These are phyloP conservation scores for Myotis pilosus DNA, from an alignment of 2,797 vertebrate genomes.

Conservation along the genomic window DNA sequence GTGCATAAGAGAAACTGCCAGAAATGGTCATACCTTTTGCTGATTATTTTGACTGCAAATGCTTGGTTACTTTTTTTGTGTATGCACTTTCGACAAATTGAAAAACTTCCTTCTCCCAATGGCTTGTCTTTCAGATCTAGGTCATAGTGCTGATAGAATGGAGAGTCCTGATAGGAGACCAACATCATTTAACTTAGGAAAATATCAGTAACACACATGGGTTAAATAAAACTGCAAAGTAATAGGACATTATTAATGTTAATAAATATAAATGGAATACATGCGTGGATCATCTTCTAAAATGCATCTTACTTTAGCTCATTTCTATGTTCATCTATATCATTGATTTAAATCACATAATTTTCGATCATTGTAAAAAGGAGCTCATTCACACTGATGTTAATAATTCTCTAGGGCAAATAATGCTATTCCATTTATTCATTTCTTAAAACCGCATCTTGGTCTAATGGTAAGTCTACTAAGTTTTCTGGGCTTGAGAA, in stretches of 20 bases:
- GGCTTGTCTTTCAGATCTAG: constrained; percentile 95
- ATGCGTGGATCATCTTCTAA: background rate
- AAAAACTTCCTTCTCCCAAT: constrained; percentile 98
- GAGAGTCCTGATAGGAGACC: constrained; percentile 91
- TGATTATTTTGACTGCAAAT: constrained; percentile 98
- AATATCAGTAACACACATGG: constrained; percentile 69
- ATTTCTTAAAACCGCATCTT: background rate
- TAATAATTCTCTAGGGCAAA: background rate
- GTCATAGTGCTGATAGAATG: constrained; percentile 96
- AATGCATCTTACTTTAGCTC: constrained; percentile 51
- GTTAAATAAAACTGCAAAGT: constrained; percentile 69
- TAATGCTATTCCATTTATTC: background rate
- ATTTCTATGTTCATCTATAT: background rate
- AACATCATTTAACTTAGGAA: constrained; percentile 77
- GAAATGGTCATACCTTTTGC: constrained; percentile 91
- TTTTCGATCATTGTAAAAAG: background rate
- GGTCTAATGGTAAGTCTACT: background rate
- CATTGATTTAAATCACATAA: background rate
- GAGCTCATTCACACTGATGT: background rate
- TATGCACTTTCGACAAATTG: constrained; percentile 96
- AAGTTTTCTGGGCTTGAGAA: background rate
- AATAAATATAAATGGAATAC: constrained; percentile 15
- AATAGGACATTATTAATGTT: constrained; percentile 64
- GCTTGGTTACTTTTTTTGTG: constrained; percentile 96
- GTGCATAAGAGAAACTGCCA: constrained; percentile 47